Evolutionary conservation across 2,113 vertebrate genomes (phyloP).

Genomic region (Alaudala cheleensis): DNA sequence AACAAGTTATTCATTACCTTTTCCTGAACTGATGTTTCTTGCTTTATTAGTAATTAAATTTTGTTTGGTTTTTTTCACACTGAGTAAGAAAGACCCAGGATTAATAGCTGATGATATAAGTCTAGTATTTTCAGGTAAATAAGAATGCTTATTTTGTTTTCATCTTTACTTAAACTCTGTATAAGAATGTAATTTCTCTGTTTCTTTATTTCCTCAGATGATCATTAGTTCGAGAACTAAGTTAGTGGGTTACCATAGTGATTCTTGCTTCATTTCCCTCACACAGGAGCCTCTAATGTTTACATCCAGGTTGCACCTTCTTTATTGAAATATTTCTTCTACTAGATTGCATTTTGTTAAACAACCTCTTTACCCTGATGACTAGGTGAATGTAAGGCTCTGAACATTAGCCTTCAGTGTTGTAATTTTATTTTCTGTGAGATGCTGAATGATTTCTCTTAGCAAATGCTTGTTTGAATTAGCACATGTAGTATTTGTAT

Average conservation of each 20-base stretch:
- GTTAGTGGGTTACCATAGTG: slow-evolving; percentile 56
- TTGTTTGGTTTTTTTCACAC: background rate
- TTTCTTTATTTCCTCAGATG: slow-evolving; percentile 39
- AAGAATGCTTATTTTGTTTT: background rate
- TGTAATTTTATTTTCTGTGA: background rate
- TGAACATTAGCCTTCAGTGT: slow-evolving; percentile 33
- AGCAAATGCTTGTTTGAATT: background rate
- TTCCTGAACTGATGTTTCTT: background rate
- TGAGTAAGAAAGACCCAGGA: background rate
- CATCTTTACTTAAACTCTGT: background rate
- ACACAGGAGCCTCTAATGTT: slow-evolving; percentile 27
- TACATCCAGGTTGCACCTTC: slow-evolving; percentile 29
- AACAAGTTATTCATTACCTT: background rate
- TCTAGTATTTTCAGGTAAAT: background rate
- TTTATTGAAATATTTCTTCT: background rate
- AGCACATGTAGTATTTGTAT: background rate
- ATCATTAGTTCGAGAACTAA: slow-evolving; percentile 38
- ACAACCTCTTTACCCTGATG: slow-evolving; percentile 7
- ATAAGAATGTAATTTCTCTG: background rate
- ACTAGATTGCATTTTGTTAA: background rate
- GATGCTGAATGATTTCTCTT: slow-evolving; percentile 20
- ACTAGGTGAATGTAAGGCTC: background rate
- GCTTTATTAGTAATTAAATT: background rate
- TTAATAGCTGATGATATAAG: background rate
- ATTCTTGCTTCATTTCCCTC: slow-evolving; percentile 54